Base-by-base conservation (phyloP, 2,797 vertebrate species). In the Pantherophis vulpinus region DNA sequence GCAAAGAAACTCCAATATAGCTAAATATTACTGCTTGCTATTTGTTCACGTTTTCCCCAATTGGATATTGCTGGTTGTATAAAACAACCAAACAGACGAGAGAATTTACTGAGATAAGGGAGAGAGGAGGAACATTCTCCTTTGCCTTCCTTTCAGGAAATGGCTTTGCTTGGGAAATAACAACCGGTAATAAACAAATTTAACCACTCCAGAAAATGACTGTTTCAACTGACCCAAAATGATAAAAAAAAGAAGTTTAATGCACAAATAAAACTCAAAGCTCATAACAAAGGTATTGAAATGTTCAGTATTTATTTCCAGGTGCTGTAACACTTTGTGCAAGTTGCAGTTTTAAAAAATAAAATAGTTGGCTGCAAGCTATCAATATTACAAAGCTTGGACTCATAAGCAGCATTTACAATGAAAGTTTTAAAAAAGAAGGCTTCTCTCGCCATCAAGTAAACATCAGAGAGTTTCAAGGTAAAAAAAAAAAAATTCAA, bases 301-400 rank as follows among this genome's bases (percentile, higher is more conserved):
- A 96, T 93, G 90, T 95, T 93, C 94, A 93, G 93, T 93, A 95
- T 97, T 98, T 98, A 98, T 97, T 98, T 94, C 37, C 93, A 94
- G 96, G 97, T 97, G 96, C 94, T 95, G 92, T 96, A 93, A 37
- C 42, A 96, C 37, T 89, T 95, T 95, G 91, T 90, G 92, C 93
- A 95, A 88, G 94, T 9, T 51, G n/a, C 56, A 93, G 74, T 93
- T 66, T 95, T 86, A 2, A 91, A 95, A 93, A 94, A 51, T 32
- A 14, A 92, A 95, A 94, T 94, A 94, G 89, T 89, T 60, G 95
- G 94, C 0, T 94, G 56, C 90, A 96, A 97, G 91, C 91, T 90
- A 97, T 94, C 96, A 97, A 95, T 97, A 97, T 96, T 96, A 97
- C 96, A 97, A 97, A 97, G 97, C 96, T 96, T 94, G 96, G 95